Evolutionary conservation across 2,888 invertebrate genomes (phyloP), one percentile per base, ranked within the genome.

Genomic region (Sinopyrophorus schimmeli): DNA sequence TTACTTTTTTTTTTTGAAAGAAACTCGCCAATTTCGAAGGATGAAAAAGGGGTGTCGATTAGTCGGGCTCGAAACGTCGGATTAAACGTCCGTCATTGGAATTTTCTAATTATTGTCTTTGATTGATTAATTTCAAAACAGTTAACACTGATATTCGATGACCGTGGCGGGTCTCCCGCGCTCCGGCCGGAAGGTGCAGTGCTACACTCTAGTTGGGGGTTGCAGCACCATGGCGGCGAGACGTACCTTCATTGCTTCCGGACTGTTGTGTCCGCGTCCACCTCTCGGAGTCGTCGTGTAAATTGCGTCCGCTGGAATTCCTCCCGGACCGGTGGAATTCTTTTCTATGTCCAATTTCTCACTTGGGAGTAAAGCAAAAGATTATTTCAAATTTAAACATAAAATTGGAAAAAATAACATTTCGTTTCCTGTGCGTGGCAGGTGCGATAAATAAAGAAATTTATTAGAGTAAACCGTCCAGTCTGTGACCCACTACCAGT

Each of bases 221-320:
- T 90, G 90, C 76, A 90, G 80, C 77, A 90, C 88, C 80, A 89
- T 88, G 73, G 91, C 89, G 70, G 90, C 90, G 75, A 89, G 86
- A 77, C 90, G 89, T 79, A 91, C 89, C 85, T 89, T 89, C 82
- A 88, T 86, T 76, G 86, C 86, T 78, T 81, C 90, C 68, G 83
- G 89, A 54, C 73, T 74, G 51, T 62, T 68, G 63, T 46, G 66
- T 41, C 53, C 59, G 42, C 21, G 66, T 58, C 57, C 60, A 42
- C 59, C 67, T 54, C 38, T 68, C 52, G 60, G 69, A 57, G 64
- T 71, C 48, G 85, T 81, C 44, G 82, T 82, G 73, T 87, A 87
- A 47, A 87, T 84, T 12, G 87, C 86, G 70, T 87, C 87, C 53
- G 86, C 85, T 32, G 87, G 87, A 34, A 87, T 80, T 3, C 85